Base-by-base conservation (phyloP, 1,140 invertebrate species). In the Eupeodes corollae region DNA sequence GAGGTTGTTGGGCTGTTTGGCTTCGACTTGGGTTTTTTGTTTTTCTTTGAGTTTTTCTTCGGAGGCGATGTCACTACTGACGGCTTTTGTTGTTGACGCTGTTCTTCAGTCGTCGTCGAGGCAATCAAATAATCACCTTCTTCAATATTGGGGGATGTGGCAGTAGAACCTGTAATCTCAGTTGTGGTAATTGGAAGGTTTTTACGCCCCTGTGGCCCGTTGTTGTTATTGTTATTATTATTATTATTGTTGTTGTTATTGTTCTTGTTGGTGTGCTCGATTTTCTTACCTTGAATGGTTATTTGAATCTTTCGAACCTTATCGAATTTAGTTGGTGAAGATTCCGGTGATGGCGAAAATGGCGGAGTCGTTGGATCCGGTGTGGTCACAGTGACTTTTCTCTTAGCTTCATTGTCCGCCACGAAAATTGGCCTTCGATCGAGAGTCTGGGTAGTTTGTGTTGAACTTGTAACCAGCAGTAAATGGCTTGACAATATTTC, bases 221-320 rank as follows among this genome's bases (percentile, higher is more conserved):
- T 13, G 47, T 15, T 12, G 33, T 18, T 44, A 35, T 26, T 30
- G 48, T 18, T 41, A 39, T 14, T 43, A 40, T 52, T 30, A 31
- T 42, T 34, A 38, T 45, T 38, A 30, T 19, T 33, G 14, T 42
- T 46, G n/a, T 18, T n/a, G 15, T 33, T n/a, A 47, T 18, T 46
- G 32, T 34, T 21, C 35, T 44, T 26, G 42, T 31, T 34, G 34
- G 26, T 18, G n/a, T 38, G 51, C 45, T 62, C 59, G 21, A 61
- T 51, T 56, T 65, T 66, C 53, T 65, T 63, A 43, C 62, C 62
- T 13, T 57, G 58, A 41, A 65, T 65, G 48, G 62, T 65, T 47
- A 65, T 65, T 52, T 65, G 56, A 19, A 65, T 46, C 46, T 40
- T 39, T 10, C 33, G 9, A 9, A 34, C 13, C 39, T 46, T 34